Evolutionary conservation across 2,797 vertebrate genomes (phyloP).

Genomic region (Cichlasoma orientale): DNA sequence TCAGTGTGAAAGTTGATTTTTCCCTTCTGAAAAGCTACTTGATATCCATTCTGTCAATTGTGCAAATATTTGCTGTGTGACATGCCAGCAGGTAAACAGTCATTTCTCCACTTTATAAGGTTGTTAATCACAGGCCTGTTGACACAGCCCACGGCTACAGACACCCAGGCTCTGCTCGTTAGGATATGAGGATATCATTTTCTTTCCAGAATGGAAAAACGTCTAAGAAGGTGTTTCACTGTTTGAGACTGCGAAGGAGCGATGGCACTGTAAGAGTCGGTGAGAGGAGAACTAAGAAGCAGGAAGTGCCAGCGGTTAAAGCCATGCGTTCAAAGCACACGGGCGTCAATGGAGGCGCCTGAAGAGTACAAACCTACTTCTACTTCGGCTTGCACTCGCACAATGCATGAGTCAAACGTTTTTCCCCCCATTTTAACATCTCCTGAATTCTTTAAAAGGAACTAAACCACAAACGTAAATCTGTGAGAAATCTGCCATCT

Average conservation of each 20-base stretch:
- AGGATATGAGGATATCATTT: conserved; percentile 25
- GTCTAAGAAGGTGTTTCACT: neutral
- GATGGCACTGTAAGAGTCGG: neutral
- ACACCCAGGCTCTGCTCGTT: conserved; percentile 44
- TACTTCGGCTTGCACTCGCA: neutral
- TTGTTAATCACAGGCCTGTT: conserved; percentile 59
- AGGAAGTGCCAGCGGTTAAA: neutral
- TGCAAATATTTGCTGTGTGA: conserved; percentile 53
- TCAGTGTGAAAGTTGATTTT: conserved; percentile 35
- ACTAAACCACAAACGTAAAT: conserved; percentile 4
- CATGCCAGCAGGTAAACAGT: conserved; percentile 60
- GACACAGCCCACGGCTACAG: conserved; percentile 62
- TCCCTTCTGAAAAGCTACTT: conserved; percentile 27
- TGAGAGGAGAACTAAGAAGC: neutral
- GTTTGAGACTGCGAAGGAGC: neutral
- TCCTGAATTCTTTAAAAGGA: conserved; percentile 1
- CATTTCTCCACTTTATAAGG: conserved; percentile 41
- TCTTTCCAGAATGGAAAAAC: conserved; percentile 11
- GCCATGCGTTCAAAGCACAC: neutral
- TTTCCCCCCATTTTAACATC: neutral
- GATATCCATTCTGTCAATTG: conserved; percentile 32
- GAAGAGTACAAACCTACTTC: neutral
- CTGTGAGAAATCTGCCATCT: conserved; percentile 43
- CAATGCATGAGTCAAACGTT: neutral
- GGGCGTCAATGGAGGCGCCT: neutral